Conservation (phyloP, 2,888 invertebrate species). For the Podotricha telesiphe region DNA sequence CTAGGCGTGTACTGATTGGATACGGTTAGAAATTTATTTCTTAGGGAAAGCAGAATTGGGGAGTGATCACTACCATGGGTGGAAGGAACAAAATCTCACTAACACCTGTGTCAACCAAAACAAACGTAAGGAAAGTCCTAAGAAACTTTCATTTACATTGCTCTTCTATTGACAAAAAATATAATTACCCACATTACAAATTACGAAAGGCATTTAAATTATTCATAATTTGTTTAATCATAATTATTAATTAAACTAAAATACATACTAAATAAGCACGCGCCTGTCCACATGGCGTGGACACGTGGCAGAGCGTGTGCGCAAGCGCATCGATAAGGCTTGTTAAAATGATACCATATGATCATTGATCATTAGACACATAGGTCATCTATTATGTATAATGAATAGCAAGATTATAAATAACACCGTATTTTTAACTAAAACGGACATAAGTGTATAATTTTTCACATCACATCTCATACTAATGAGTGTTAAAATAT, state of each 20-base stretch:
- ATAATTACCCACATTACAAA: no score
- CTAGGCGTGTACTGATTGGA: no score
- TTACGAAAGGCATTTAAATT: no score
- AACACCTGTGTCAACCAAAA: no score
- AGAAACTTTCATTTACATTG: no score
- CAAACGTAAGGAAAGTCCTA: no score
- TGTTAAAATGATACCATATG: slow-evolving; percentile 21
- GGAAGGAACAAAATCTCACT: no score
- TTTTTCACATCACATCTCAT: slow-evolving; percentile 14
- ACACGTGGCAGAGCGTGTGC: slow-evolving; percentile 39
- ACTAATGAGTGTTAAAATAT: not conserved
- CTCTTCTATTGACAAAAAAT: no score
- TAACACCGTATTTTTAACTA: slow-evolving; percentile 10
- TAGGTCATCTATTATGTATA: no score
- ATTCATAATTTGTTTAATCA: not conserved
- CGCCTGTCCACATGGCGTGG: slow-evolving; percentile 30
- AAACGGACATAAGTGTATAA: not conserved
- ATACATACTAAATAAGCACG: slow-evolving; percentile 28
- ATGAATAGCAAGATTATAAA: not conserved
- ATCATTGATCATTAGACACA: slow-evolving; percentile 13
- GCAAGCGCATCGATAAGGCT: slow-evolving; percentile 33
- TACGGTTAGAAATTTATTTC: no score
- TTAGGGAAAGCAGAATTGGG: no score
- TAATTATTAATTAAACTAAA: slow-evolving; percentile 13
- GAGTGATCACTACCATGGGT: no score